These are phyloP conservation scores for Heloderma charlesbogerti DNA, from an alignment of 2,113 vertebrate genomes.

Conservation along the genomic window DNA sequence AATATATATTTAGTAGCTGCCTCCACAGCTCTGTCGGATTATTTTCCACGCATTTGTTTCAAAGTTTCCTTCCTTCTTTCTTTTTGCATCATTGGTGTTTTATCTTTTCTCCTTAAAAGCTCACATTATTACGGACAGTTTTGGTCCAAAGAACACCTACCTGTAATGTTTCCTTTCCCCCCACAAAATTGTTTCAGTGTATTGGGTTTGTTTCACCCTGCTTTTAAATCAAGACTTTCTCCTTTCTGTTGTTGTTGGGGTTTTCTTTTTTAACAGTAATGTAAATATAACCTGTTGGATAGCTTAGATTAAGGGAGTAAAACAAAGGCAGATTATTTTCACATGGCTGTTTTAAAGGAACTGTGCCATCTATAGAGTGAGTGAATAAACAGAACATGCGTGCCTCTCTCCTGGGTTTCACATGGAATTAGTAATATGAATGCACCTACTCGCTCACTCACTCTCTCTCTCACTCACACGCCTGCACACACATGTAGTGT, in stretches of 20 bases:
- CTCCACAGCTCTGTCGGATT: not conserved
- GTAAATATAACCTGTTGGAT: not conserved
- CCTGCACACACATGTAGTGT: accelerated
- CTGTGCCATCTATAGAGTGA: not conserved
- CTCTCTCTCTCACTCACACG: too few species aligned
- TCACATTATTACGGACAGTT: not conserved
- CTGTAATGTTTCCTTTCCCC: not conserved
- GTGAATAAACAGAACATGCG: not conserved
- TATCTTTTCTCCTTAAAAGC: not conserved
- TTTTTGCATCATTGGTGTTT: not conserved
- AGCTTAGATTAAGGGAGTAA: not conserved
- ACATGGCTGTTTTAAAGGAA: not conserved
- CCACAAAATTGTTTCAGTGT: accelerated
- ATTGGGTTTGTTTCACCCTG: accelerated
- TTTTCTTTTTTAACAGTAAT: not conserved
- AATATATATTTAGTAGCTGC: not conserved
- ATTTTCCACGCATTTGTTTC: slow-evolving; percentile 7
- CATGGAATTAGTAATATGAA: not conserved
- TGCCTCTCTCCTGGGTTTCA: not conserved
- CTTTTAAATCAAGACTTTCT: not conserved
- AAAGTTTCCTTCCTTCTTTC: accelerated
- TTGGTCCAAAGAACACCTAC: not conserved
- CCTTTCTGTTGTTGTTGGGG: not conserved
- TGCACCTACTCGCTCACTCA: too few species aligned
- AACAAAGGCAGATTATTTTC: not conserved